phyloP scores from a whole-genome alignment of 2,797 vertebrate genomes.

The Eulemur coronatus region DNA sequence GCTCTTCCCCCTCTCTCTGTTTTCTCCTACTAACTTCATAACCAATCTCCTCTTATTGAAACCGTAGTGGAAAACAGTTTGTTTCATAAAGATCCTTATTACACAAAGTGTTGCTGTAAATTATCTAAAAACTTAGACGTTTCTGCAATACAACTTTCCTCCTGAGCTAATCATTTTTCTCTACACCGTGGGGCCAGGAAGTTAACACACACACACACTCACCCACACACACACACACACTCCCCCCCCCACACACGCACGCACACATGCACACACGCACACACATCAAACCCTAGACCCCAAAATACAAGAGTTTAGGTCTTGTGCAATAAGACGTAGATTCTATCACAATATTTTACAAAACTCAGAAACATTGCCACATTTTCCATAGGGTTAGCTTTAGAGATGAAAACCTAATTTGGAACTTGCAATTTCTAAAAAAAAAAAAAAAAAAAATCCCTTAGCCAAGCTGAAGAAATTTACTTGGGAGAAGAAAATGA shows the following conservation, averaged over 20 bases:
- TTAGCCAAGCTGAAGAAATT: conserved; percentile 13
- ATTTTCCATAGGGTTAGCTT: conserved; percentile 27
- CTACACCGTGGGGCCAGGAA: not conserved
- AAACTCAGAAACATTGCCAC: conserved; percentile 2
- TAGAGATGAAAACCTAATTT: conserved; percentile 17
- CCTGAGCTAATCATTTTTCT: not conserved
- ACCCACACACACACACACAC: not conserved
- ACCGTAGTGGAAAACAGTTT: not conserved
- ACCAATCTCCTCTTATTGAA: not conserved
- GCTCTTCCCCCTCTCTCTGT: not conserved
- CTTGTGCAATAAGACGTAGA: conserved; percentile 1
- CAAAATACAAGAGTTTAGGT: not conserved
- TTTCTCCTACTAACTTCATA: not conserved
- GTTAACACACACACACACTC: not conserved
- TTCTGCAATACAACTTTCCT: not conserved
- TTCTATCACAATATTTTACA: not conserved
- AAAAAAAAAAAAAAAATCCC: not conserved
- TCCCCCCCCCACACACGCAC: no score
- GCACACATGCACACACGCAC: not conserved
- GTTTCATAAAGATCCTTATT: not conserved
- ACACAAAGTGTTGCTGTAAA: not conserved
- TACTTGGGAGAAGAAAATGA: conserved; percentile 50
- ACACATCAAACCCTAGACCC: no score
- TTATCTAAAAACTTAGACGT: not conserved
- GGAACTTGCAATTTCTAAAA: not conserved